These are phyloP conservation scores for Bucco capensis DNA, from an alignment of 2,113 vertebrate genomes.

Conservation along the genomic window DNA sequence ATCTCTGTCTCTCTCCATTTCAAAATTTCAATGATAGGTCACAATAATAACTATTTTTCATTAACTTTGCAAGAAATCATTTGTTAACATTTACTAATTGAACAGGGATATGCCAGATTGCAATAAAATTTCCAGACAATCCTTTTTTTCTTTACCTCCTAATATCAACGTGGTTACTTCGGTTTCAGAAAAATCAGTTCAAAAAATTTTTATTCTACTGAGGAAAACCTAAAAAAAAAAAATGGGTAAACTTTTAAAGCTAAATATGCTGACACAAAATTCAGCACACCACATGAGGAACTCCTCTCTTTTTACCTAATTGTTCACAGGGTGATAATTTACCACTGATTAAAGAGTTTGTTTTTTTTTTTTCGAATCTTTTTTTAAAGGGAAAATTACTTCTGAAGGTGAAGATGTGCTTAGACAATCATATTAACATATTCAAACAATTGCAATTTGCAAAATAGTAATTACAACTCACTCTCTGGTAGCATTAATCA, in stretches of 20 bases:
- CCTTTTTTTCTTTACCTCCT: not conserved
- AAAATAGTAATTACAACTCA: conserved; percentile 86
- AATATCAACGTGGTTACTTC: not conserved
- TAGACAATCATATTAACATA: conserved; percentile 86
- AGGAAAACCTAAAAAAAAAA: not conserved
- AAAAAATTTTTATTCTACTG: not conserved
- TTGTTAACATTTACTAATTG: not conserved
- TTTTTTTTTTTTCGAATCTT: conserved; percentile 62
- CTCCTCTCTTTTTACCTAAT: conserved; percentile 21
- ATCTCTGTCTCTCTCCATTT: not conserved
- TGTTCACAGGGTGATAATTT: conserved; percentile 78
- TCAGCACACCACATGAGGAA: not conserved
- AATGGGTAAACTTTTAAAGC: conserved; percentile 58
- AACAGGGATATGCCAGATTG: not conserved
- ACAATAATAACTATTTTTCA: not conserved
- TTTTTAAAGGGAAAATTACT: conserved; percentile 79
- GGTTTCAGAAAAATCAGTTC: not conserved
- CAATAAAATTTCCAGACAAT: not conserved
- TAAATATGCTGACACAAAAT: conserved; percentile 42
- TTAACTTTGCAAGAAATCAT: not conserved
- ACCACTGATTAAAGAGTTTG: conserved; percentile 81
- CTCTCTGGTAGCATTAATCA: conserved; percentile 78
- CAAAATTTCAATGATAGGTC: not conserved
- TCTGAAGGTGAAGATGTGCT: conserved; percentile 86
- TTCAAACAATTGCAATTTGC: conserved; percentile 80